Conservation (phyloP, 2,888 invertebrate genomes). For the Resseliella maxima region DNA sequence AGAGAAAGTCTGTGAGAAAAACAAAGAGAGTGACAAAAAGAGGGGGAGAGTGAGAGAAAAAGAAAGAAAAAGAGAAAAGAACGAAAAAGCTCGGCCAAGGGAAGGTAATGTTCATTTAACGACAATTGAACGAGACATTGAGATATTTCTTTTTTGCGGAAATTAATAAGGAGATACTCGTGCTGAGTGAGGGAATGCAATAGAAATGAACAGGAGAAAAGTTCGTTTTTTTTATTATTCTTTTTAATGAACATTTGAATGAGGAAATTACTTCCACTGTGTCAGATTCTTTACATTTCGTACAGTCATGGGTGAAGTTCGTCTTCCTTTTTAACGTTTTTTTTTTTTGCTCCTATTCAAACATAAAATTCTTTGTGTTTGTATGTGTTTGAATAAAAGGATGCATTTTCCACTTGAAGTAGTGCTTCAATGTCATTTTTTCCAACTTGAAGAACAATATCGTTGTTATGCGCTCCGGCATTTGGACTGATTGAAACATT, state of each 20-base stretch:
- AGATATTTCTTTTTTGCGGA: slow-evolving; percentile 10
- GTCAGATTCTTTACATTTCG: not conserved
- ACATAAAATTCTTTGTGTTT: not conserved
- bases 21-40: too few species aligned
- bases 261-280: slow-evolving; percentile 47
- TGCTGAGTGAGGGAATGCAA: not conserved
- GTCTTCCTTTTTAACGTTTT: not conserved
- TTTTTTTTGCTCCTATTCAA: not conserved
- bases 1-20: too few species aligned
- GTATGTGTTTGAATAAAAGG: not conserved
- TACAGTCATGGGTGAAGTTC: not conserved
- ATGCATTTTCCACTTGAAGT: slow-evolving; percentile 47
- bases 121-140: slow-evolving; percentile 53
- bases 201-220: not conserved
- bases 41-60: not conserved
- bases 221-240: slow-evolving; percentile 7
- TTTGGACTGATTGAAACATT: not conserved
- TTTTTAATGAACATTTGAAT: slow-evolving; percentile 51
- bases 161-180: slow-evolving; percentile 32
- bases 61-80: not conserved
- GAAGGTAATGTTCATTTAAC: slow-evolving; percentile 43
- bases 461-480: slow-evolving; percentile 7
- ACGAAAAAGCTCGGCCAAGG: not conserved
- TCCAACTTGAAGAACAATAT: not conserved
- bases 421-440: slow-evolving; percentile 24